phyloP scores from a whole-genome alignment of 2,797 vertebrate species.

The Garrulus glandarius region DNA sequence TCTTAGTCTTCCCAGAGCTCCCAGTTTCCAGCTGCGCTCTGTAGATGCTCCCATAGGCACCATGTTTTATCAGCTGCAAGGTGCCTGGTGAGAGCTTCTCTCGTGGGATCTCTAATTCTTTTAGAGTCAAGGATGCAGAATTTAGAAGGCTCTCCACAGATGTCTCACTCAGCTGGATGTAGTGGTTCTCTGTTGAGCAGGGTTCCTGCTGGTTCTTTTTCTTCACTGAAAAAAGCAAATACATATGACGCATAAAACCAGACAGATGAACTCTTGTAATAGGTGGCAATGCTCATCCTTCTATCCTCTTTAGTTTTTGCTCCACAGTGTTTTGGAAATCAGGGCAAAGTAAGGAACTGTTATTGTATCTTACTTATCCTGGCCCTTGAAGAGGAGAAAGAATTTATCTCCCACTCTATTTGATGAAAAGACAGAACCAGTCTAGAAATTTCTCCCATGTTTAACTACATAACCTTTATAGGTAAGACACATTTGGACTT shows the following conservation, averaged over 20 bases:
- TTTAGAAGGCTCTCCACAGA: conserved; percentile 58
- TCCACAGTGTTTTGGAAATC: not conserved
- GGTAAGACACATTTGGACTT: not conserved
- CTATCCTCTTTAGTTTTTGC: not conserved
- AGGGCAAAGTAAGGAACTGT: not conserved
- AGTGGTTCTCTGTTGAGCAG: not conserved
- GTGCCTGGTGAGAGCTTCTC: conserved; percentile 48
- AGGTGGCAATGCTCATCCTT: not conserved
- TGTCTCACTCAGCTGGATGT: conserved; percentile 52
- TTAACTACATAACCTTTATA: not conserved
- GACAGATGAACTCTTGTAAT: not conserved
- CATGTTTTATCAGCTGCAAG: conserved; percentile 51
- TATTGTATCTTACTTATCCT: not conserved
- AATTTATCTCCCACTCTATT: not conserved
- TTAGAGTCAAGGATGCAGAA: conserved; percentile 33
- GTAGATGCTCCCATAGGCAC: conserved; percentile 63
- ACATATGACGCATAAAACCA: not conserved
- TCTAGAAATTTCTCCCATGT: not conserved
- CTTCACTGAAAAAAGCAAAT: conserved; percentile 18
- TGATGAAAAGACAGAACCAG: not conserved
- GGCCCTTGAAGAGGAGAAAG: not conserved
- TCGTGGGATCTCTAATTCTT: conserved; percentile 64
- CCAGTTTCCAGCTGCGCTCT: conserved; percentile 32
- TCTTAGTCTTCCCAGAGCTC: not conserved
- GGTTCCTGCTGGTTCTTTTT: not conserved